Conservation (phyloP, 2,113 vertebrate genomes). For the Poeciliopsis turrubarensis region DNA sequence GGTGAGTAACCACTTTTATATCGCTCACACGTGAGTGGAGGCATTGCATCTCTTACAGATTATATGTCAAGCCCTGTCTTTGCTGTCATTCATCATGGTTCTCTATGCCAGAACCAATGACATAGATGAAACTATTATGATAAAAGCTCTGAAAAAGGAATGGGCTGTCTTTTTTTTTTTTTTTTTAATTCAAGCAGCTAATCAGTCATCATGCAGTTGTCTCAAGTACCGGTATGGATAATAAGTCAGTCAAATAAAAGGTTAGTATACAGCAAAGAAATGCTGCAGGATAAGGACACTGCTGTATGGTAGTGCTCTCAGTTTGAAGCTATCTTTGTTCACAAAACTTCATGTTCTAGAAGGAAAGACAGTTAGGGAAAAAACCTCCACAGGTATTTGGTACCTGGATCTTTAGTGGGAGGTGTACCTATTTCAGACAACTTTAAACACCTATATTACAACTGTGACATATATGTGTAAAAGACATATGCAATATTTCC, state of each 20-base stretch:
- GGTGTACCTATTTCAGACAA: no score
- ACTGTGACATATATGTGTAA: no score
- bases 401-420: no score
- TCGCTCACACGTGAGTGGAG: background rate
- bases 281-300: background rate
- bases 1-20: background rate
- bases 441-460: no score
- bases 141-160: background rate
- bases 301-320: no score
- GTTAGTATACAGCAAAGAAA: background rate
- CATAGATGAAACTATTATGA: background rate
- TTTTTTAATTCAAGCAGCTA: conserved; percentile 31
- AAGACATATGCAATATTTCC: no score
- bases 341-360: background rate
- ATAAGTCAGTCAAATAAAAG: conserved; percentile 31
- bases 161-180: background rate
- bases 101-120: background rate
- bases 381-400: no score
- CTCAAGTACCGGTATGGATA: background rate
- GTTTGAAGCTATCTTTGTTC: no score
- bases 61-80: background rate
- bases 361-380: background rate
- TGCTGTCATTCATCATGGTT: conserved; percentile 17
- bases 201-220: conserved; percentile 19
- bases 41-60: conserved; percentile 8